Conservation (phyloP, 2,113 vertebrate genomes). For the Cnemophilus loriae region DNA sequence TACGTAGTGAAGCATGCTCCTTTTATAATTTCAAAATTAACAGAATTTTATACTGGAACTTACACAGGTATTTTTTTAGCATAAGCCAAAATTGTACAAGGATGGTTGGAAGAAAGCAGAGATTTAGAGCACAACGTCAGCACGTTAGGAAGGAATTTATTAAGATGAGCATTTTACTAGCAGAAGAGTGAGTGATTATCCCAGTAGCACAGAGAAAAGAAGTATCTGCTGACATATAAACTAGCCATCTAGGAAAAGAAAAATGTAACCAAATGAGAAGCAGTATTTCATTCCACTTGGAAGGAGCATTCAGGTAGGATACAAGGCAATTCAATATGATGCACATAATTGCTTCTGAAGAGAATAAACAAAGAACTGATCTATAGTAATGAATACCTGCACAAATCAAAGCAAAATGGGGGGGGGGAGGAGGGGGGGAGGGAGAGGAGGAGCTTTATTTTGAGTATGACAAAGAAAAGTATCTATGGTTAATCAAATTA, state of each 20-base stretch:
- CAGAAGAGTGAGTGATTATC: neutral
- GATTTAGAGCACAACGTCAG: neutral
- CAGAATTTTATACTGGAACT: neutral
- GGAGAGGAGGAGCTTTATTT: neutral
- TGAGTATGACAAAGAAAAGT: neutral
- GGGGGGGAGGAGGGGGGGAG: fast-evolving
- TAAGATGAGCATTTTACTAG: neutral
- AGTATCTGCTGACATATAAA: neutral
- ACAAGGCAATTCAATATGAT: neutral
- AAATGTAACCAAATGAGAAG: neutral
- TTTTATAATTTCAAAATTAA: slow-evolving; percentile 42
- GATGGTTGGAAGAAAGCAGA: neutral
- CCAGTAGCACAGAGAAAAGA: neutral
- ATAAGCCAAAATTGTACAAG: neutral
- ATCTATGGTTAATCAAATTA: neutral
- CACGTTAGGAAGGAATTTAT: neutral
- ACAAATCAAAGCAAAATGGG: neutral
- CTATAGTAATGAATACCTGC: neutral
- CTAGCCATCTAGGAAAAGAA: neutral
- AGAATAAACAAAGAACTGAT: slow-evolving; percentile 13
- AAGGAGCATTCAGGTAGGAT: neutral
- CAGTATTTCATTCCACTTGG: neutral
- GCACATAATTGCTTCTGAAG: neutral
- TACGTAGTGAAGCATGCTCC: neutral
- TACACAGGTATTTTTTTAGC: neutral